Percentiles rank a stretch among this genome's conserved stretches.
phyloP scores from a whole-genome alignment of 2,888 invertebrate species.

The Marronus borbonicus region DNA sequence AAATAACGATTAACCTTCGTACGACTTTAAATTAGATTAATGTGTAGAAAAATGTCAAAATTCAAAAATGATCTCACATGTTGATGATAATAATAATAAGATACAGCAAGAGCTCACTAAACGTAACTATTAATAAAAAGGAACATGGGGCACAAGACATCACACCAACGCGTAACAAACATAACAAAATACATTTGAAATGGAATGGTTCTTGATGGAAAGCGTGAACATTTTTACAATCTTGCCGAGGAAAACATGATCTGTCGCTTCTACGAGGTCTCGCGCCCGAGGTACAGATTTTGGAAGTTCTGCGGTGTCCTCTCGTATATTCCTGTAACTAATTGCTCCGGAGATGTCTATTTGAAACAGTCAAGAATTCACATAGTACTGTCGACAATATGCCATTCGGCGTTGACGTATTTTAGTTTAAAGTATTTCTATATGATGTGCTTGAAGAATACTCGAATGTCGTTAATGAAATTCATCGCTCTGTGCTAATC shows the following conservation, averaged over 20 bases:
- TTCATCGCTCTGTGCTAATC: neutral
- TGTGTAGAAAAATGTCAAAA: too few relatives aligned
- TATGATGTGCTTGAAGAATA: neutral
- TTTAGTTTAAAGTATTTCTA: neutral
- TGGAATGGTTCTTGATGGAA: neutral
- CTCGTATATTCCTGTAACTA: neutral
- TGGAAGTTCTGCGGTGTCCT: constrained; percentile 14
- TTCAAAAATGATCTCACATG: too few relatives aligned
- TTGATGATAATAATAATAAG: too few relatives aligned
- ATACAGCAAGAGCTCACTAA: too few relatives aligned
- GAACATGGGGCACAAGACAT: too few relatives aligned
- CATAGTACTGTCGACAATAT: neutral
- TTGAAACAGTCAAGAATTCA: neutral
- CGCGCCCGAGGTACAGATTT: neutral
- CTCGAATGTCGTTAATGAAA: neutral
- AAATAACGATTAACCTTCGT: too few relatives aligned
- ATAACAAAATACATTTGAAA: too few relatives aligned
- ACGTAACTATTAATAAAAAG: too few relatives aligned
- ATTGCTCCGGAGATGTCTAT: neutral
- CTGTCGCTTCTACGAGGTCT: neutral
- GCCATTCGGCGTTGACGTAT: neutral
- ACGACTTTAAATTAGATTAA: too few relatives aligned
- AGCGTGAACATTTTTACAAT: neutral
- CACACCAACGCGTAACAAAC: too few relatives aligned
- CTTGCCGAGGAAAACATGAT: neutral